Evolutionary conservation across 1,140 invertebrate genomes (phyloP).

Genomic region (Drosophila dunni): DNA sequence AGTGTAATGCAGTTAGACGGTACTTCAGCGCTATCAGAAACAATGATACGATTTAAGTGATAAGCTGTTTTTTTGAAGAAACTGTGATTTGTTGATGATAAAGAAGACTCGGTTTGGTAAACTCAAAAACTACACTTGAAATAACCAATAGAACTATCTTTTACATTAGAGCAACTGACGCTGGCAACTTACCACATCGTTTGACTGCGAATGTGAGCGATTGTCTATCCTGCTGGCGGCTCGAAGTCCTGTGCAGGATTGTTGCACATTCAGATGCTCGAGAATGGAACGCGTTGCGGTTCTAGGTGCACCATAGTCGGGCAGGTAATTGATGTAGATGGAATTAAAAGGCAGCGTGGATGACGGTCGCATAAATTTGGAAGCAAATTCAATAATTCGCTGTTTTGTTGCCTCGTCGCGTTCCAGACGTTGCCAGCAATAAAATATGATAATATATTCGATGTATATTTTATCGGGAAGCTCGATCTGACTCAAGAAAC

Average conservation of each 20-base stretch:
- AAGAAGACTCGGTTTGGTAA: background rate
- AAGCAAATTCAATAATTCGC: slow-evolving; percentile 66
- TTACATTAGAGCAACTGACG: background rate
- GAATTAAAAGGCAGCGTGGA: slow-evolving; percentile 39
- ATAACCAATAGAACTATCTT: background rate
- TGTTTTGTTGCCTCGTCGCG: slow-evolving; percentile 49
- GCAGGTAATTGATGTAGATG: slow-evolving; percentile 56
- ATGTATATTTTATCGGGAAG: slow-evolving; percentile 71
- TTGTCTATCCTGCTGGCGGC: slow-evolving; percentile 65
- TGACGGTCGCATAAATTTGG: slow-evolving; percentile 69
- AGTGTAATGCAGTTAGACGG: background rate
- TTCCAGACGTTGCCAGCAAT: slow-evolving; percentile 73
- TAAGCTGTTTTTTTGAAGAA: background rate
- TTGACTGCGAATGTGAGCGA: slow-evolving; percentile 34
- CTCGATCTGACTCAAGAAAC: slow-evolving; percentile 52
- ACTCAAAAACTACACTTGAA: background rate
- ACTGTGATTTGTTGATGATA: background rate
- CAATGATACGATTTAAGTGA: slow-evolving; percentile 1
- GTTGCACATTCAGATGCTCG: slow-evolving; percentile 47
- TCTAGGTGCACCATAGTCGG: slow-evolving; percentile 41
- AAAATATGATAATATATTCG: slow-evolving; percentile 74
- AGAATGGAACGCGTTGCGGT: slow-evolving; percentile 66
- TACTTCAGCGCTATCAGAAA: background rate
- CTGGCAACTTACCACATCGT: slow-evolving; percentile 54
- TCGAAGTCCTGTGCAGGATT: slow-evolving; percentile 53